These are phyloP conservation scores for Triops longicaudatus DNA, from an alignment of 1,140 invertebrate species.

Conservation along the genomic window DNA sequence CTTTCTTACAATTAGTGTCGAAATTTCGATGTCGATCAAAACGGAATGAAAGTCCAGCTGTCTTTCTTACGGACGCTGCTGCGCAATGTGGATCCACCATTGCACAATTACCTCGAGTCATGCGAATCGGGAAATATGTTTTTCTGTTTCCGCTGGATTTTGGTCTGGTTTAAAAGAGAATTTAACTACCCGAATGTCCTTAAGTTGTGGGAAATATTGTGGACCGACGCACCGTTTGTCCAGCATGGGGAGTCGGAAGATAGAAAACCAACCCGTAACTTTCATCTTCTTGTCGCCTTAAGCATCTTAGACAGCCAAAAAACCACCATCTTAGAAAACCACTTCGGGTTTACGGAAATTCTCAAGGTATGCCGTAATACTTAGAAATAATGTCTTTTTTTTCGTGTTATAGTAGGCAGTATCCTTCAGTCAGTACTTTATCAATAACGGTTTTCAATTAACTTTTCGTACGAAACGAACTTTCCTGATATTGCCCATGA, in stretches of 20 bases:
- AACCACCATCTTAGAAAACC: conserved; percentile 71
- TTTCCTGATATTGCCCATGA: no score
- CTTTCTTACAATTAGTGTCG: conserved; percentile 50
- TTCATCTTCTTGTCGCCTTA: conserved; percentile 81
- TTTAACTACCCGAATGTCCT: conserved; percentile 64
- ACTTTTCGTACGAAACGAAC: no score
- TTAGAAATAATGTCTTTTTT: no score
- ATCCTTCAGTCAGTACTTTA: no score
- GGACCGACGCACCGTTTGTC: conserved; percentile 69
- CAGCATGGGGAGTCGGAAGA: not conserved
- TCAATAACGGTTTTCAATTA: no score
- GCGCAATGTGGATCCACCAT: conserved; percentile 60
- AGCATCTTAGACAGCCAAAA: conserved; percentile 86
- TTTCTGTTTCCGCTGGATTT: conserved; percentile 92
- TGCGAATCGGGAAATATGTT: conserved; percentile 97
- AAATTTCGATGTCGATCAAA: conserved; percentile 97
- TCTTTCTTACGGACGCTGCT: conserved; percentile 73
- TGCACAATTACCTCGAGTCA: conserved; percentile 75
- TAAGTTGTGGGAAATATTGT: conserved; percentile 70
- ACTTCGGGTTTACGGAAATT: conserved; percentile 92
- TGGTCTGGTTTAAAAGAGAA: conserved; percentile 76
- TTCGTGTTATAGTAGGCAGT: no score
- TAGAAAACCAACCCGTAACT: conserved; percentile 40
- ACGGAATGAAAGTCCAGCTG: conserved; percentile 91
- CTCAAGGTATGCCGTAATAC: conserved; percentile 60